phyloP scores from a whole-genome alignment of 2,888 invertebrate genomes.

The Ornithoptera alexandrae region DNA sequence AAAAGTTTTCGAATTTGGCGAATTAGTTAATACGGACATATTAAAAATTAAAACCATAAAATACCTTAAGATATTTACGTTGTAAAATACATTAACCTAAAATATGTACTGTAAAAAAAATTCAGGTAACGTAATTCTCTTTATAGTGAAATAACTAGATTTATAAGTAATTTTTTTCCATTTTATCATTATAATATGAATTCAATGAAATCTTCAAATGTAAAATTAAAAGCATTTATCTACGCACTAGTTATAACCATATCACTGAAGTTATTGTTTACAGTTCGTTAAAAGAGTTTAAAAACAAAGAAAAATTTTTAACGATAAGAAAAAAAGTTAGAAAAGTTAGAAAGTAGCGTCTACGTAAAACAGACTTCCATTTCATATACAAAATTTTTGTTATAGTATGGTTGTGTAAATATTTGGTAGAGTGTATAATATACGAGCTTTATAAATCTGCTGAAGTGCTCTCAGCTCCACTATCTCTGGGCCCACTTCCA shows the following conservation, averaged over 20 bases:
- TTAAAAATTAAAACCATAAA: background rate
- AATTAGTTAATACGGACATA: background rate
- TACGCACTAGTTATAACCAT: too few relatives aligned
- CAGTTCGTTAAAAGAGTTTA: too few relatives aligned
- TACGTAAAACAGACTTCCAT: background rate
- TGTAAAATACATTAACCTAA: too few relatives aligned
- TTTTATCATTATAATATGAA: too few relatives aligned
- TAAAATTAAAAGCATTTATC: too few relatives aligned
- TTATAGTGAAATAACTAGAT: too few relatives aligned
- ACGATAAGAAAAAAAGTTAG: background rate
- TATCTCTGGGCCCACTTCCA: conserved; percentile 16
- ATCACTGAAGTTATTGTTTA: too few relatives aligned
- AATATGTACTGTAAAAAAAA: too few relatives aligned
- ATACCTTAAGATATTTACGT: background rate
- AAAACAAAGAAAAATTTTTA: too few relatives aligned
- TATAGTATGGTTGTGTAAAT: conserved; percentile 11
- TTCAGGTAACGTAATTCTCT: too few relatives aligned
- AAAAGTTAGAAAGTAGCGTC: background rate
- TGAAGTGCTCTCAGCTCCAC: conserved; percentile 14
- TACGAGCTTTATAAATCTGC: conserved; percentile 23
- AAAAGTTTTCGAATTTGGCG: background rate
- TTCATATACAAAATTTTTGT: conserved; percentile 6
- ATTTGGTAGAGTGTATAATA: conserved; percentile 20
- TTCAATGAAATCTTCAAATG: too few relatives aligned
- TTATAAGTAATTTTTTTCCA: too few relatives aligned